A percentile compares a stretch with the other conserved stretches of the same genome.
phyloP scores from a whole-genome alignment of 2,888 invertebrate species.

The Acanthosepion lycidas region DNA sequence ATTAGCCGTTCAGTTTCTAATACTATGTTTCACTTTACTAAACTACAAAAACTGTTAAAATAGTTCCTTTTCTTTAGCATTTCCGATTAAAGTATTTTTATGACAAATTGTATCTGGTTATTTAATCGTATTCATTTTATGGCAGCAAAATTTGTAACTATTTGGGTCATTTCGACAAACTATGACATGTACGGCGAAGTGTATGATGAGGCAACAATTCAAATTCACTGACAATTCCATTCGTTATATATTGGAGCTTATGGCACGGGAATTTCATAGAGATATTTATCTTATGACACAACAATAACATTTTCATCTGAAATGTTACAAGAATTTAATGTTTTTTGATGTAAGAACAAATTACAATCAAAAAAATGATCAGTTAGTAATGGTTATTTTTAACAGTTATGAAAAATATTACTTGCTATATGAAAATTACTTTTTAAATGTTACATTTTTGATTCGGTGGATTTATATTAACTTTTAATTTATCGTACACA shows the following conservation, averaged over 20 bases:
- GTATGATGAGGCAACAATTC: not conserved
- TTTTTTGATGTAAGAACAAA: not conserved
- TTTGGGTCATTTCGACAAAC: not conserved
- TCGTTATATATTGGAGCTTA: not conserved
- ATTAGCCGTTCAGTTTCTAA: too few species aligned
- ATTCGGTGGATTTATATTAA: too few species aligned
- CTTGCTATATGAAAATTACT: too few species aligned
- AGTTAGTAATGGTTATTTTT: not conserved
- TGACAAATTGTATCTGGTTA: not conserved
- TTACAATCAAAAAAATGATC: not conserved
- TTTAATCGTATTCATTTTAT: not conserved
- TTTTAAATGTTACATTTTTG: too few species aligned
- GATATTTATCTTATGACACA: not conserved
- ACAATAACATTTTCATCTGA: not conserved
- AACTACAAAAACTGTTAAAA: too few species aligned
- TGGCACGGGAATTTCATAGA: not conserved
- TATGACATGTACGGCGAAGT: not conserved
- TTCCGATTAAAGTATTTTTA: too few species aligned
- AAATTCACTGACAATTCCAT: not conserved
- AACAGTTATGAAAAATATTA: not conserved
- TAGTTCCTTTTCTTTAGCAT: too few species aligned
- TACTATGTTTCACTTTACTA: too few species aligned
- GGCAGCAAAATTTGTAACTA: not conserved
- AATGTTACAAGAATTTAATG: not conserved
- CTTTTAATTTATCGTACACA: too few species aligned